Percentiles rank a stretch among this genome's conserved stretches.
These are phyloP conservation scores for Epizoanthus illoricatus DNA, from an alignment of 92 coral and sea anemone genomes.

Conservation along the genomic window DNA sequence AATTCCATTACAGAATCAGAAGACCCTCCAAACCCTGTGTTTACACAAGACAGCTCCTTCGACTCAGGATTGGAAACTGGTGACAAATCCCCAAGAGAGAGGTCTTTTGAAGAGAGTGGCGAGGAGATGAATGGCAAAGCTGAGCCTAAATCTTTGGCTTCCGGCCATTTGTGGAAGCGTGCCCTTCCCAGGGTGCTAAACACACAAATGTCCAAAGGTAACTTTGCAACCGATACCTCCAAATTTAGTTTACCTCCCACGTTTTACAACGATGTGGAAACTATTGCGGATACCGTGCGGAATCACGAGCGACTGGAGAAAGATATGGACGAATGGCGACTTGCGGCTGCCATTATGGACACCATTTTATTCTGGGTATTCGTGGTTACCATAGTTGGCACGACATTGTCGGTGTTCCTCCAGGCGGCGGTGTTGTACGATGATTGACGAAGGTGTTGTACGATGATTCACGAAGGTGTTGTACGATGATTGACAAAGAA, in stretches of 20 bases:
- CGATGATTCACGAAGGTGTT: no score
- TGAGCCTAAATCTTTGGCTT: neutral
- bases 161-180: slow-evolving; percentile 32
- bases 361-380: slow-evolving; percentile 49
- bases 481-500: no score
- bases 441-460: neutral
- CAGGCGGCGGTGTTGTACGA: neutral
- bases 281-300: slow-evolving; percentile 41
- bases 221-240: neutral
- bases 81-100: neutral
- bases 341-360: slow-evolving; percentile 55
- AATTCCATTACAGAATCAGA: slow-evolving; percentile 16
- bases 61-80: slow-evolving; percentile 30
- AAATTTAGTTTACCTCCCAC: slow-evolving; percentile 23
- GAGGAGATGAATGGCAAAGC: neutral
- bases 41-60: neutral
- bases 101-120: slow-evolving; percentile 16
- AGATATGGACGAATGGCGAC: slow-evolving; percentile 54
- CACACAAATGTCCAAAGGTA: slow-evolving; percentile 2
- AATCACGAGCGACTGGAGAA: slow-evolving; percentile 35
- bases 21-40: neutral
- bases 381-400: slow-evolving; percentile 35
- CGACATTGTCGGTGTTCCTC: slow-evolving; percentile 33
- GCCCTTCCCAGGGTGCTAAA: slow-evolving; percentile 12
- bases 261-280: slow-evolving; percentile 17